Evolutionary conservation across 2,797 vertebrate species (phyloP), one percentile per base, ranked within the genome.

Genomic region (Acanthiza pusilla): DNA sequence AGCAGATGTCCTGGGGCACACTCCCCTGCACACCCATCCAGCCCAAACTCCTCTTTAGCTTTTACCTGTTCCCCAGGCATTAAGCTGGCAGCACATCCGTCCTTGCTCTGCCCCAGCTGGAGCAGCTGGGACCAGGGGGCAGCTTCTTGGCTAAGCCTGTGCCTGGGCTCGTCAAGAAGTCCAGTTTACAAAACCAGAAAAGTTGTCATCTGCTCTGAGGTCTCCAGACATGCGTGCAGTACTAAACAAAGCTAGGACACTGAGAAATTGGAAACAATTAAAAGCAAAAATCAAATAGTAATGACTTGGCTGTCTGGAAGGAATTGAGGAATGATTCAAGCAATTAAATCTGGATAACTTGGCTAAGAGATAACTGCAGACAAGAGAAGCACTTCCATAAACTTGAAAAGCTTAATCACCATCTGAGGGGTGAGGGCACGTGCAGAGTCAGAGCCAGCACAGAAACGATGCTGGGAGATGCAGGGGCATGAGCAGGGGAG

Each of bases 241-340:
- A 79, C 48, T 65, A 76, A 92, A 67, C 23, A 60, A 76, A 87
- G 34, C 25, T 36, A 53, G 22, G 89, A 54, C 30, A 22, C 12
- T 61, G 76, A 77, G 21, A 74, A 58, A 80, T 8, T 68, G 55
- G 23, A 92, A 85, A 36, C 47, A 84, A 78, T 85, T 91, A 72
- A 65, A 94, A 87, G 32, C 15, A 91, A 87, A 91, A 74, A 50
- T 60, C 77, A 71, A 89, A 77, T 67, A 90, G 53, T 61, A 89
- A 91, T 55, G n/a, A 80, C 45, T 75, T 77, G 61, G 17, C 50
- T 76, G 68, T 92, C 91, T 89, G 76, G 76, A 94, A 93, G 62
- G 79, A 93, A 72, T 34, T 72, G 68, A 88, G 47, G 62, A 89
- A 62, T 43, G 17, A 76, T 88, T 76, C 87, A 90, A 91, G 80